A percentile compares a stretch with the other conserved stretches of the same genome.
phyloP scores from a whole-genome alignment of 1,140 invertebrate species.

The Amphibalanus amphitrite region DNA sequence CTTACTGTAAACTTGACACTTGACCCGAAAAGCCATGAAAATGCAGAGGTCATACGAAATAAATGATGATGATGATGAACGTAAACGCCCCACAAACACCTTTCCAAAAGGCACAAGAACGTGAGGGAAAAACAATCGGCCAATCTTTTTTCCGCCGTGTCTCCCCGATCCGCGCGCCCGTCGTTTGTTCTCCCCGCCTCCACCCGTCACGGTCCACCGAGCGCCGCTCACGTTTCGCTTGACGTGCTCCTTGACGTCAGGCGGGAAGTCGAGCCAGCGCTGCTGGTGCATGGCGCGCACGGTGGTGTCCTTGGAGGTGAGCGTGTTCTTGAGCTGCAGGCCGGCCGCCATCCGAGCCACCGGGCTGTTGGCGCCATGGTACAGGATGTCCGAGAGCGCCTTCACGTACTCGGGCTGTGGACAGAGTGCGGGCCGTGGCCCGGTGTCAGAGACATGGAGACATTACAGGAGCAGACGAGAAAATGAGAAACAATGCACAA shows the following conservation, averaged over 20 bases:
- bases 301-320: conserved; percentile 84
- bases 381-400: conserved; percentile 79
- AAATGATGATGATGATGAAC: not conserved
- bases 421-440: not conserved
- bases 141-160: too few relatives aligned
- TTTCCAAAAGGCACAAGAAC: not conserved
- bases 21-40: too few relatives aligned
- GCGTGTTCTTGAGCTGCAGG: conserved; percentile 93
- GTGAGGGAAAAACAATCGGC: not conserved
- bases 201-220: too few relatives aligned
- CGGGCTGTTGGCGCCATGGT: conserved; percentile 67
- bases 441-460: not conserved
- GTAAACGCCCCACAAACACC: not conserved
- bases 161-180: too few relatives aligned
- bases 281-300: conserved; percentile 70
- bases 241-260: conserved; percentile 67
- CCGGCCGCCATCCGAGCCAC: conserved; percentile 96
- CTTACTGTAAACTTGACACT: too few relatives aligned
- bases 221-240: conserved; percentile 77
- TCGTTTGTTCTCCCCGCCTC: too few relatives aligned
- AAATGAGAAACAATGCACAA: conserved; percentile 6
- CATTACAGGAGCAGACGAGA: conserved; percentile 10
- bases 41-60: too few relatives aligned
- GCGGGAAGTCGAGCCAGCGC: conserved; percentile 75
- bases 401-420: conserved; percentile 71